Conservation (phyloP, 2,113 vertebrate genomes). For the Carassius auratus region DNA sequence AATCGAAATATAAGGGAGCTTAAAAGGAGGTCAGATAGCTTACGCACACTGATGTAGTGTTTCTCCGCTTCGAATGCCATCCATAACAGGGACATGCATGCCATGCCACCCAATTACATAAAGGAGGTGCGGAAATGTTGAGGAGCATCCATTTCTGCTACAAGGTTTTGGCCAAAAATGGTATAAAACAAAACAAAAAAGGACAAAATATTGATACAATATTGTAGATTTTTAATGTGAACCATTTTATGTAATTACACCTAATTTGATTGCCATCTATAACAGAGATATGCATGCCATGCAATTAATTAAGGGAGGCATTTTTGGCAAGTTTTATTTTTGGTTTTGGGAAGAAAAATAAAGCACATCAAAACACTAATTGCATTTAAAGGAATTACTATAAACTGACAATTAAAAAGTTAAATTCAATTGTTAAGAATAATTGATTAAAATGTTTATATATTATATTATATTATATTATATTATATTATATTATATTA, state of each 20-base stretch:
- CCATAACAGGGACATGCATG: slow-evolving; percentile 7
- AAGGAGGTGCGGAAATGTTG: background rate
- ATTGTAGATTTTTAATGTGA: background rate
- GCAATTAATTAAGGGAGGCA: no score
- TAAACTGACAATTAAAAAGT: background rate
- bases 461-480: background rate
- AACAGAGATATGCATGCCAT: background rate
- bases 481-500: background rate
- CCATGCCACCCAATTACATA: background rate
- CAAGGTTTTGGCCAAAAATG: background rate
- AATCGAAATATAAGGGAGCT: background rate
- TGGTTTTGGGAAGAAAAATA: background rate
- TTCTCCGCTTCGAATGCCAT: background rate
- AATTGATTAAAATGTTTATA: background rate
- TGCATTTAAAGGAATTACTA: background rate
- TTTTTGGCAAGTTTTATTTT: background rate
- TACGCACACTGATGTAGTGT: slow-evolving; percentile 17
- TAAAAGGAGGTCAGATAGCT: slow-evolving; percentile 27
- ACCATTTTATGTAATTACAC: background rate
- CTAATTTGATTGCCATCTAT: background rate
- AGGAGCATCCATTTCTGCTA: background rate
- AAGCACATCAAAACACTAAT: background rate
- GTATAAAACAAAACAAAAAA: no score
- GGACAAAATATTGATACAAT: no score
- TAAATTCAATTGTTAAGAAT: background rate